Evolutionary conservation across 1,140 invertebrate genomes (phyloP).

Genomic region (Wasmannia auropunctata): DNA sequence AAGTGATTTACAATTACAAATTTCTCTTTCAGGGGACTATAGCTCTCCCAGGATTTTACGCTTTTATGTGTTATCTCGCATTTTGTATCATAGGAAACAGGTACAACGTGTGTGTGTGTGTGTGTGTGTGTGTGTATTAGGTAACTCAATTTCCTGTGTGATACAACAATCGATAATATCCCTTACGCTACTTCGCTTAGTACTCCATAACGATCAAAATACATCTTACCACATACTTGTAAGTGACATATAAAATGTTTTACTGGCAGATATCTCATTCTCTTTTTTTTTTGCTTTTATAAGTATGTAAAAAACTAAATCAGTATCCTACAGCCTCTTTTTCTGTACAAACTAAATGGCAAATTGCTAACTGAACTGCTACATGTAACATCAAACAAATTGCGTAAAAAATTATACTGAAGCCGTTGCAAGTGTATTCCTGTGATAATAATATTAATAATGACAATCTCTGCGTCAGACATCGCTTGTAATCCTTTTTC

Average conservation of each 20-base stretch:
- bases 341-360: constrained; percentile 34
- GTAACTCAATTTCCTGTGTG: constrained; percentile 55
- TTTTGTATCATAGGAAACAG: constrained; percentile 57
- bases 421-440: not conserved
- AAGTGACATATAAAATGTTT: constrained; percentile 46
- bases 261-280: constrained; percentile 11
- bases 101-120: constrained; percentile 55
- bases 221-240: constrained; percentile 11
- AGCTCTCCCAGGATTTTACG: not conserved
- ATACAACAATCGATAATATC: constrained; percentile 54
- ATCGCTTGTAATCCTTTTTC: not conserved
- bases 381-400: constrained; percentile 21
- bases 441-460: not conserved
- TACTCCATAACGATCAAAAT: constrained; percentile 18
- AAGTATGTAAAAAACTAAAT: constrained; percentile 41
- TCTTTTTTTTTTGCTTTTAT: constrained; percentile 13
- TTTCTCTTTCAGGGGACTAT: not conserved
- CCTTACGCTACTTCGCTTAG: not conserved
- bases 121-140: too few species aligned
- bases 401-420: not conserved
- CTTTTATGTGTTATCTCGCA: not conserved
- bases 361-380: constrained; percentile 24
- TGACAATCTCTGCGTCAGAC: not conserved
- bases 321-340: constrained; percentile 57
- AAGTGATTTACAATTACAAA: not conserved